Conservation (phyloP, 2,113 vertebrate species). For the Crotalus horridus region DNA sequence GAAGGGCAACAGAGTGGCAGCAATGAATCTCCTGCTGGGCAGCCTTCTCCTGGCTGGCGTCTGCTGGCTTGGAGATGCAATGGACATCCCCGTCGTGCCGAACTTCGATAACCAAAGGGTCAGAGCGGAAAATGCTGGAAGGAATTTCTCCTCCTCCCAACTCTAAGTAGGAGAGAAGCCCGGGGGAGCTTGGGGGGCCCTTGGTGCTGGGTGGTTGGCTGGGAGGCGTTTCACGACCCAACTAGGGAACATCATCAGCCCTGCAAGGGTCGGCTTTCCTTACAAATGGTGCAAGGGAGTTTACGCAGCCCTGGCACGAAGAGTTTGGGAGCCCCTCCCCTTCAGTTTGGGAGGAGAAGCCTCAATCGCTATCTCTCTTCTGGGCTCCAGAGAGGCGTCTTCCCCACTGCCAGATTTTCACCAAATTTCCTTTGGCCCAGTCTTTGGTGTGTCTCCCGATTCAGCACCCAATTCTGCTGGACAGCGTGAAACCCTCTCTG, state of each 20-base stretch:
- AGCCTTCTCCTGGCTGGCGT: background rate
- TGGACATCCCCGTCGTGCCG: fast-evolving
- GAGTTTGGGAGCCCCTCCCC: too few species aligned
- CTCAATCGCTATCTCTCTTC: background rate
- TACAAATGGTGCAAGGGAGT: too few species aligned
- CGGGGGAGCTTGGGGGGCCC: too few species aligned
- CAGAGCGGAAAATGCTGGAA: background rate
- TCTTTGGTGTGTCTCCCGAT: too few species aligned
- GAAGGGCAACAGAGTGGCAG: background rate
- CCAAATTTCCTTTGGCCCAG: too few species aligned
- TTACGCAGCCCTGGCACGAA: too few species aligned
- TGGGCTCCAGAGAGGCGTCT: background rate
- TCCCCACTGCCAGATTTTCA: background rate
- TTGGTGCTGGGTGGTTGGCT: background rate
- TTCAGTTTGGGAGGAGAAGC: background rate
- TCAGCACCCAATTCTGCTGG: too few species aligned
- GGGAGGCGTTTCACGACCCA: background rate
- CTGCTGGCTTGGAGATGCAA: background rate
- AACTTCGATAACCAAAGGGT: fast-evolving
- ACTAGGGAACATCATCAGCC: background rate
- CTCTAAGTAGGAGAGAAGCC: background rate
- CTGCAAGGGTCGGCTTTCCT: background rate
- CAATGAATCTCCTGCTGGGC: background rate
- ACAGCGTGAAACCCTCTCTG: too few species aligned
- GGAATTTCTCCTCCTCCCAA: background rate